These are phyloP conservation scores for Drosophila navojoa DNA, from an alignment of 1,140 invertebrate genomes.

Conservation along the genomic window DNA sequence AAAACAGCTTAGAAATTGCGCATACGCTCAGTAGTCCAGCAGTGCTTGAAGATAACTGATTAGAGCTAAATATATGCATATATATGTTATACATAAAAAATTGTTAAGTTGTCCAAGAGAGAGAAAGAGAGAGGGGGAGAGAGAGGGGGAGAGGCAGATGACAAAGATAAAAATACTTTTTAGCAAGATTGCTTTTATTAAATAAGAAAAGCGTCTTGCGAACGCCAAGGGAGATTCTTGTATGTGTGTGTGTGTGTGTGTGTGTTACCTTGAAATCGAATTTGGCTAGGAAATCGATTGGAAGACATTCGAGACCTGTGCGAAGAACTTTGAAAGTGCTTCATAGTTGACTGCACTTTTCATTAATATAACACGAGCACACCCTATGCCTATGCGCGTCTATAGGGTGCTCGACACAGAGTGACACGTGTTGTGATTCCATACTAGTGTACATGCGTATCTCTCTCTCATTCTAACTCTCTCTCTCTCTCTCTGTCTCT, in stretches of 20 bases:
- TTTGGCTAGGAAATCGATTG: slow-evolving; percentile 15
- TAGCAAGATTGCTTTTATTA: not conserved
- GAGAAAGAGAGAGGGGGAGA: not conserved
- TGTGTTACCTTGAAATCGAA: not conserved
- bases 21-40: slow-evolving; percentile 11
- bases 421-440: slow-evolving; percentile 18
- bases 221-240: not conserved
- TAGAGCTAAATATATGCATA: too few relatives aligned
- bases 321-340: slow-evolving; percentile 10
- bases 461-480: too few relatives aligned
- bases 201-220: not conserved
- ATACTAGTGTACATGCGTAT: not conserved
- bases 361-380: slow-evolving; percentile 8
- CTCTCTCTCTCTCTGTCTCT: not conserved
- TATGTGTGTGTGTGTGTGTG: too few relatives aligned
- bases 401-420: slow-evolving; percentile 11
- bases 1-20: not conserved
- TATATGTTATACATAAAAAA: not conserved
- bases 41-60: not conserved
- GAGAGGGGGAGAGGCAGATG: not conserved
- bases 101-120: not conserved
- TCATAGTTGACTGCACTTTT: slow-evolving; percentile 17
- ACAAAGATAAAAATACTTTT: not conserved
- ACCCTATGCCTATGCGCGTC: not conserved
- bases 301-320: slow-evolving; percentile 3